Base-by-base conservation (phyloP, 2,888 invertebrate species). In the Molanna angustata region DNA sequence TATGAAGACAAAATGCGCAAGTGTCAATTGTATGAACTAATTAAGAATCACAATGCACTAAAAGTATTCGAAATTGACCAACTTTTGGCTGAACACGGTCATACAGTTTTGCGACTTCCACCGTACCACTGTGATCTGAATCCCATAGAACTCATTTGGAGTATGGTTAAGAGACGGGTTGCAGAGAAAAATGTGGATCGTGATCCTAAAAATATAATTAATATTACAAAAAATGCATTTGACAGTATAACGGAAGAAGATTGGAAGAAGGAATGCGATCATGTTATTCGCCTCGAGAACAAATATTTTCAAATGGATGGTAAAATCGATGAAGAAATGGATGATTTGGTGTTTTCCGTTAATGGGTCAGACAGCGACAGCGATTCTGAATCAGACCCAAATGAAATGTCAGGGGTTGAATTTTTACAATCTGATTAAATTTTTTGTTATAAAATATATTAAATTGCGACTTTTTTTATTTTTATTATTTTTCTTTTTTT, bases 111-210 rank as follows among this genome's bases (percentile, higher is more conserved):
- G 6, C 13, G 17, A 40, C 40, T 40, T 14, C 40, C 40, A 14
- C 40, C 40, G 6, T 40, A 40, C 17, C 40, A 40, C 19, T 52
- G 46, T 41, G 49, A 52, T 27, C 20, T 56, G 18, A 56, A 56
- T 40, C 49, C 52, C 2, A 52, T 56, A 1, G 52, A 56, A 49
- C 52, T 49, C 14, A 49, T 52, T 49, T 52, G 52, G 48, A 48
- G 48, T 47, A 39, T 44, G 31, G 55, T 52, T 39, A 56, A 56
- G 21, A 52, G 44, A 35, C 55, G 55, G 44, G 48, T 52, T 48
- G 55, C 52, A 27, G 52, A 52, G 20, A 52, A 52, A 56, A 50
- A 56, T 49, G 42, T 52, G 14, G 52, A 49, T 42, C 56, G 52
- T 49, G 55, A 46, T 43, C 43, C 51, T 39, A 48, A 46, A 40